Evolutionary conservation across 1,140 invertebrate species (phyloP), one percentile per base, ranked within the genome.

Genomic region (Brachionus sp.): DNA sequence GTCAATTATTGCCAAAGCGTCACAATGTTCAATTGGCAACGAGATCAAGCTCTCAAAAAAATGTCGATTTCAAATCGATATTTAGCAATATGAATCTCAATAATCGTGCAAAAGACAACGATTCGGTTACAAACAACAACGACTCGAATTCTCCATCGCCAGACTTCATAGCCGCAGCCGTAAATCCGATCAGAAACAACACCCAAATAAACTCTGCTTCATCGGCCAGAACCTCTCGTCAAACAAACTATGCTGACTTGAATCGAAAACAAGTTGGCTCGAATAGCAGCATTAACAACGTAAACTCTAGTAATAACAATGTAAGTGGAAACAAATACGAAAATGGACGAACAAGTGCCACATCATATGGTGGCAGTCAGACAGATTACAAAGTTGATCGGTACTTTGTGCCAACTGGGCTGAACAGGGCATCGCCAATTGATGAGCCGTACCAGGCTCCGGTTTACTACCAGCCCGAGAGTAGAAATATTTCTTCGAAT

Each of bases 61-160:
- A 80, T 42, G 77, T 80, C 33, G 77, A 80, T 62, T 80, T 80
- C 39, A 80, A 80, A 44, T 57, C 77, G n/a, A 62, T 80, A 42
- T 80, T 80, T 37, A 80, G 39, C 33, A 80, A 62, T 13, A 57
- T 62, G 77, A 66, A 66, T 13, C 16, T 57, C 6, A 66, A 66
- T 50, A 66, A 57, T 75, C 39, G 70, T 0, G 12, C 37, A 10
- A 73, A 73, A 42, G 68, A 73, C 33, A 73, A 75, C 23, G 42
- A 75, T 16, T 25, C 70, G 37, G 70, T 46, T 2, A 46, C 5
- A 2, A 29, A 29, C 16, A 57, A 80, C 33, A 62, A 62, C 16
- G 77, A 80, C 1, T 57, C 77, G 5, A 80, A 57, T 37, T 80
- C 77, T 16, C 77, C 77, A 13, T 80, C 77, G 12, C 77, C 77